phyloP scores from a whole-genome alignment of 2,797 vertebrate genomes.

The Sphenodon punctatus region DNA sequence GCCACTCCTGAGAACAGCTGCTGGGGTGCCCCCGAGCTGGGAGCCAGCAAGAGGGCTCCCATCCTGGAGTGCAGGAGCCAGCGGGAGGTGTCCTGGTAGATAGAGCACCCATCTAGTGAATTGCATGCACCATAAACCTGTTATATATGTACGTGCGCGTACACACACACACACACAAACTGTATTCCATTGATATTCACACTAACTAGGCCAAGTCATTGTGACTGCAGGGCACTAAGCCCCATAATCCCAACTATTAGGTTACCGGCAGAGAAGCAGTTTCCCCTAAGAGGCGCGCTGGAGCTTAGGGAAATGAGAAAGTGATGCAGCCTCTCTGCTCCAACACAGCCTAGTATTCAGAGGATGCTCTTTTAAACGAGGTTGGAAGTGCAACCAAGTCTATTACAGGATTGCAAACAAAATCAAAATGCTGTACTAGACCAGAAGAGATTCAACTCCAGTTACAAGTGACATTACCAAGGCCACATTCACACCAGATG shows the following conservation, averaged over 20 bases:
- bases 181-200: neutral
- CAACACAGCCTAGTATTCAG: neutral
- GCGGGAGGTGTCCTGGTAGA: no score
- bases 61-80: no score
- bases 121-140: no score
- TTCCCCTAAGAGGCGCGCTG: neutral
- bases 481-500: no score
- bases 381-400: conserved; percentile 23
- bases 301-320: neutral
- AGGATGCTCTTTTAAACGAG: neutral
- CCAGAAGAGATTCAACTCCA: neutral
- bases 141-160: no score
- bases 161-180: no score
- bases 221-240: neutral
- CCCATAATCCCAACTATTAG: neutral
- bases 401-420: neutral
- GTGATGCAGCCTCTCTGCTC: neutral
- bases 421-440: neutral
- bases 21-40: no score
- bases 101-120: no score
- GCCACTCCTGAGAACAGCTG: no score
- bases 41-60: no score
- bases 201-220: neutral
- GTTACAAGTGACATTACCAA: neutral
- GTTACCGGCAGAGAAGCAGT: neutral